Evolutionary conservation across 2,888 invertebrate species (phyloP), one percentile per base, ranked within the genome.

Genomic region (Dolichopus griseipennis): DNA sequence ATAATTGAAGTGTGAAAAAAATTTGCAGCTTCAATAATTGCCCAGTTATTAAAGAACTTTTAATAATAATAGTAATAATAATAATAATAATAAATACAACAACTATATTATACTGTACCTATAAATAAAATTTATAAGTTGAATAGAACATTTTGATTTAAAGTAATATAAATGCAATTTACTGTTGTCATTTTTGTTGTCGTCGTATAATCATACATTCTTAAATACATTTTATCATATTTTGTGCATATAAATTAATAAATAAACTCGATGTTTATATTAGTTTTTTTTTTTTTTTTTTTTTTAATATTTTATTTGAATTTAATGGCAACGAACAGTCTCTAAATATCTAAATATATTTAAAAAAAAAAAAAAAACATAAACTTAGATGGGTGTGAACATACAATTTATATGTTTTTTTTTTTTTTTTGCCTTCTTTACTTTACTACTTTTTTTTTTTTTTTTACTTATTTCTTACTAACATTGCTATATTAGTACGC

Each of bases 321-420:
- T 52, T 52, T 18, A 52, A 52, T 52, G 52, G 52, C 52, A 52
- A 52, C 52, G 52, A 52, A 52, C 15, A 52, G 52, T 52, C 52
- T 52, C 52, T 52, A 18, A 52, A 18, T 52, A 52, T 12, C 52
- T 37, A 34, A 7, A 9, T 43, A 10, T 43, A 10, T 9, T 12
- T 18, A 18, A 27, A 27, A 27, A 27, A 27, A 27, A 27, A 27
- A 18, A 27, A 27, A 27, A 27, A 27, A 27, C 2, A 27, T 27
- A 52, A 18, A 52, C 52, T 52, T 52, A 52, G 52, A 52, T 52
- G 52, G 52, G 52, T 52, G 52, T 52, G 52, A 52, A 52, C 52
- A 52, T 15, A 52, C 15, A 18, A 52, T 52, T 52, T n/a, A 27
- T 27, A 27, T 27, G 27, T 27, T 27, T 27, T 27, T 27, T 27